A percentile compares a stretch with the other conserved stretches of the same genome.
phyloP scores from a whole-genome alignment of 2,797 vertebrate genomes.

The Cyclopterus lumpus region DNA sequence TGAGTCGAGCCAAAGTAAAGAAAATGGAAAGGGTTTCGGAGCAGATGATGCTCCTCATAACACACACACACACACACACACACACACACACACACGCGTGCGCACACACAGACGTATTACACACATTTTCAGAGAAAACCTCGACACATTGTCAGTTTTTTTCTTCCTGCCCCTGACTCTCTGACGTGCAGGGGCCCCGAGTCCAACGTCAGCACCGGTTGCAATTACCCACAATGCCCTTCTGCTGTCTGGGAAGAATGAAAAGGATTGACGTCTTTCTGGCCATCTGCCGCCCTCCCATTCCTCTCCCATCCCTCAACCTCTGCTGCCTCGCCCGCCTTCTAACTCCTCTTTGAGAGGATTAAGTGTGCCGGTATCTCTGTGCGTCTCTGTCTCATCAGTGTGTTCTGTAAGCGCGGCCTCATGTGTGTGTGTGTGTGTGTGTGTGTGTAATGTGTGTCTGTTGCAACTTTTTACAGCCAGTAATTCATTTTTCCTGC shows the following conservation, averaged over 20 bases:
- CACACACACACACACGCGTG: slow-evolving; percentile 14
- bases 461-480: slow-evolving; percentile 48
- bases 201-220: slow-evolving; percentile 63
- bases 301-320: slow-evolving; percentile 55
- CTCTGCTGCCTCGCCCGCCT: slow-evolving; percentile 50
- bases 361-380: slow-evolving; percentile 78
- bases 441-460: slow-evolving; percentile 46
- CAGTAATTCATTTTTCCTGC: slow-evolving; percentile 61
- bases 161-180: slow-evolving; percentile 1
- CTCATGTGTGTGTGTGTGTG: neutral
- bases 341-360: slow-evolving; percentile 80
- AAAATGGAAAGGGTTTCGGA: slow-evolving; percentile 8
- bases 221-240: slow-evolving; percentile 71
- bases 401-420: slow-evolving; percentile 5
- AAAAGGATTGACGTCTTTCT: slow-evolving; percentile 81
- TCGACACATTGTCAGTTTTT: neutral
- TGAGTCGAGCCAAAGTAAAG: slow-evolving; percentile 1
- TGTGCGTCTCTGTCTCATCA: slow-evolving; percentile 69
- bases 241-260: slow-evolving; percentile 79
- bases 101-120: neutral
- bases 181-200: slow-evolving; percentile 57
- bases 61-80: slow-evolving; percentile 12
- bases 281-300: slow-evolving; percentile 80
- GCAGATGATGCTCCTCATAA: slow-evolving; percentile 42
- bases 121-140: neutral